Conservation (phyloP, 2,113 vertebrate species). For the Siphamia tubifer region DNA sequence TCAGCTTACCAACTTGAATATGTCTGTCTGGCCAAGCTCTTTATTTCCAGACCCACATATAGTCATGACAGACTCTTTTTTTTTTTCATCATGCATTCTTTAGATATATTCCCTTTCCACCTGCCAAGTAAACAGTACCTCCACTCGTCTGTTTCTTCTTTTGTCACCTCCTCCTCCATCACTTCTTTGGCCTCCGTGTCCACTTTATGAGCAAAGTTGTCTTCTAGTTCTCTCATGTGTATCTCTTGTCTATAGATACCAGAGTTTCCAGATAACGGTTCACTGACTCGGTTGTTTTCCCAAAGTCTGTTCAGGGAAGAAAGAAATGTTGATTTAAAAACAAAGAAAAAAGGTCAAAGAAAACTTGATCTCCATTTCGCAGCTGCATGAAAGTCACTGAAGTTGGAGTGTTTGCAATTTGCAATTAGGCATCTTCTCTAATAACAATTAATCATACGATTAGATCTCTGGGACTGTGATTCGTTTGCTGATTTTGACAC, state of each 20-base stretch:
- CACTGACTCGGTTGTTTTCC: neutral
- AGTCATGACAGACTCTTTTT: conserved; percentile 10
- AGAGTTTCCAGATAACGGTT: neutral
- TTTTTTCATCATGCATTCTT: neutral
- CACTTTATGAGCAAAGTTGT: neutral
- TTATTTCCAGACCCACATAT: neutral
- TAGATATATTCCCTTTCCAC: neutral
- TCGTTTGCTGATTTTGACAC: no score
- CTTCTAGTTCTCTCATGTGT: conserved; percentile 1
- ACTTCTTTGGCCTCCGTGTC: conserved; percentile 1
- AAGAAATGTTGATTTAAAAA: no score
- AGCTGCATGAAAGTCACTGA: neutral
- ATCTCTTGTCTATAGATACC: conserved; percentile 4
- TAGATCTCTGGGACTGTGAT: no score
- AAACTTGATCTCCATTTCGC: neutral
- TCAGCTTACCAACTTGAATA: no score
- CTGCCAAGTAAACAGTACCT: conserved; percentile 1
- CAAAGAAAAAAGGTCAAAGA: no score
- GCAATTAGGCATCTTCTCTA: no score
- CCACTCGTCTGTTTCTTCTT: neutral
- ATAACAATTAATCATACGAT: no score
- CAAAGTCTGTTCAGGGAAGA: no score
- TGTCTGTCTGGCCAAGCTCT: neutral
- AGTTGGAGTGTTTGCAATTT: no score
- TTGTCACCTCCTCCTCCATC: neutral